Evolutionary conservation across 2,888 invertebrate species (phyloP), one percentile per base, ranked within the genome.

Genomic region (Bugulina stolonifera): DNA sequence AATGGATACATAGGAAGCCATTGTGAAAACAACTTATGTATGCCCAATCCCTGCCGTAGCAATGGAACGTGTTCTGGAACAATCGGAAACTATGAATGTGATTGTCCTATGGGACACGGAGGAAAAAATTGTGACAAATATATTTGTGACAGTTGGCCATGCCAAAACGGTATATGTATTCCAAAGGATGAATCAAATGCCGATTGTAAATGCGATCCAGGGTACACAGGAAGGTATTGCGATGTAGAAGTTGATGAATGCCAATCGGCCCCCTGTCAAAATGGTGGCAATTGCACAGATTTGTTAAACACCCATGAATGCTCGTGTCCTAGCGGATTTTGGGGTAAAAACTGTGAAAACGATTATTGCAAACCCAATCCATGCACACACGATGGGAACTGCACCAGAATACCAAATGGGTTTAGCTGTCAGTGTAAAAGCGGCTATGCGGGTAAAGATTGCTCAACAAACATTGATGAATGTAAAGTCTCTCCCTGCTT

Each of bases 321-420:
- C 23, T 5, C n/a, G 25, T 57, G 57, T n/a, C 10, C 10, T 5
- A 25, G 5, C 5, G 57, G 57, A 57, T 57, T 14, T 25, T 57
- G 25, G n/a, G 57, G 57, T 23, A n/a, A 57, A 5, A 25, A 57
- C 25, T 57, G 57, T n/a, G 57, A 57, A 57, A 23, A 57, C n/a
- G 57, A 57, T 57, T 57, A 57, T n/a, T 57, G 57, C 25, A 25
- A 57, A 23, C 57, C 57, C 3, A 57, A 57, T n/a, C 57, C 57
- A 5, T 57, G 57, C 25, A 25, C 5, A 5, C n/a, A 57, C 25
- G 23, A 57, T n/a, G 57, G 57, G 23, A 57, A 3, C 3, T 57
- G 57, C 23, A n/a, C 3, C 3, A 5, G 25, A n/a, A 5, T 57
- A 5, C 3, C 57, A 25, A 57, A 57, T 57, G 57, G n/a, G 10